Evolutionary conservation across 2,888 invertebrate species (phyloP), one percentile per base, ranked within the genome.

Genomic region (Adela reaumurella): DNA sequence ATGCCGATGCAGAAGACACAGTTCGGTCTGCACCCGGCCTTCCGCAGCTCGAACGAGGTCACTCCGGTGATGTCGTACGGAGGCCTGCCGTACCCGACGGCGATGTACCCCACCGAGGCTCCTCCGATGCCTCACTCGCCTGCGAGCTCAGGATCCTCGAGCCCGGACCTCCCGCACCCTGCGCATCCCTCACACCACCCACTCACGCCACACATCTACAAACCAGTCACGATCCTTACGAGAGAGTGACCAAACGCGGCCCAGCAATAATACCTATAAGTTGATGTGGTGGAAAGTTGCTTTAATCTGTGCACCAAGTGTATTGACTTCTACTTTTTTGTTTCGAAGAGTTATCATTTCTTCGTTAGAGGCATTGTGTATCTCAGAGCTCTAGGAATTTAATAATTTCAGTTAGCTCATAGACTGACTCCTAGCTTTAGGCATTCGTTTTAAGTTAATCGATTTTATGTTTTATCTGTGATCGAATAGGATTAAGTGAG

Each of bases 211-310:
- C 77, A 82, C 56, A 78, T 78, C 59, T 78, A 68, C 68, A 78
- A 84, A 57, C 83, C 84, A 2, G 68, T 83, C 53, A 80, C 84
- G 46, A 79, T 84, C 24, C 74, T 83, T 24, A 78, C 81, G 52
- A 73, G 83, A 58, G 82, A 83, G 56, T 78, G 70, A 73, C 50
- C 53, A 49, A 49, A 18, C 20, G 24, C 35, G 35, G 16, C 19
- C 42, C 17, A 57, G 5, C 8, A 24, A 24, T 24, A 24, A n/a
- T n/a, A n/a, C n/a, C n/a, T n/a, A 24, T 8, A 24, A 4, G 24
- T 8, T 24, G n/a, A 24, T 8, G 24, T 8, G 11, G 14, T 35
- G 3, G 8, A 35, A 11, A 35, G 8, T 11, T 14, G 14, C 35
- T 35, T 35, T 11, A 8, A 14, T 14, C 3, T 35, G 35, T 35